Conservation (phyloP, 2,888 invertebrate genomes). For the Galerucella nymphaeae region DNA sequence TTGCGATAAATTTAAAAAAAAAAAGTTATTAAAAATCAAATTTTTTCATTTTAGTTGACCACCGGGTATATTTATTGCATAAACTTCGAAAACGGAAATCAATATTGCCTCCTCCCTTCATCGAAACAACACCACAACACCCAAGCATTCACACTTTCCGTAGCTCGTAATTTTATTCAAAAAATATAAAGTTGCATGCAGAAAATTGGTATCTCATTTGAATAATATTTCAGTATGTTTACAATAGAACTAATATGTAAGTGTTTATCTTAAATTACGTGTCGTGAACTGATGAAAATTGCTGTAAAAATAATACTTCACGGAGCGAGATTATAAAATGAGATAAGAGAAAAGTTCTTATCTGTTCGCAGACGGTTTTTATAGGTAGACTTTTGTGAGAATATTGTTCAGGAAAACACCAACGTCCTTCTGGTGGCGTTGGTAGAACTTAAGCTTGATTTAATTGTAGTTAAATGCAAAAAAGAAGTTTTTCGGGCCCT, state of each 20-base stretch:
- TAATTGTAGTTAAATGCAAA: too few relatives aligned
- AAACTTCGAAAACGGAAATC: slow-evolving; percentile 9
- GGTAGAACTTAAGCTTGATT: too few relatives aligned
- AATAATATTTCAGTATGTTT: slow-evolving; percentile 36
- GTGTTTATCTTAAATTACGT: slow-evolving; percentile 32
- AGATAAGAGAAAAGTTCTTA: slow-evolving; percentile 25
- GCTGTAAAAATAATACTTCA: slow-evolving; percentile 33
- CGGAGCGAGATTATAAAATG: slow-evolving; percentile 20
- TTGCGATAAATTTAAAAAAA: too few relatives aligned
- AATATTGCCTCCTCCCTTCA: slow-evolving; percentile 9
- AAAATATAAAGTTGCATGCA: slow-evolving; percentile 31
- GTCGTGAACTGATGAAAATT: slow-evolving; percentile 34
- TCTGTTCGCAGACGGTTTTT: background rate
- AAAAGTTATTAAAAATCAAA: too few relatives aligned
- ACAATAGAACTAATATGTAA: slow-evolving; percentile 35
- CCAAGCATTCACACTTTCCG: slow-evolving; percentile 27
- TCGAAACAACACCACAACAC: slow-evolving; percentile 14
- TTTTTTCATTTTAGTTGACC: too few relatives aligned
- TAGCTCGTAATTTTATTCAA: slow-evolving; percentile 27
- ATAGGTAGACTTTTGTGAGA: slow-evolving; percentile 8
- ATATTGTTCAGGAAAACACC: background rate
- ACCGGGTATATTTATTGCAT: slow-evolving; percentile 3
- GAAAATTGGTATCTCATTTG: slow-evolving; percentile 35
- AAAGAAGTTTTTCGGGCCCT: too few relatives aligned
- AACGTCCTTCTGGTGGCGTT: background rate